phyloP scores from a whole-genome alignment of 2,113 vertebrate genomes.

The Peucedramus taeniatus region DNA sequence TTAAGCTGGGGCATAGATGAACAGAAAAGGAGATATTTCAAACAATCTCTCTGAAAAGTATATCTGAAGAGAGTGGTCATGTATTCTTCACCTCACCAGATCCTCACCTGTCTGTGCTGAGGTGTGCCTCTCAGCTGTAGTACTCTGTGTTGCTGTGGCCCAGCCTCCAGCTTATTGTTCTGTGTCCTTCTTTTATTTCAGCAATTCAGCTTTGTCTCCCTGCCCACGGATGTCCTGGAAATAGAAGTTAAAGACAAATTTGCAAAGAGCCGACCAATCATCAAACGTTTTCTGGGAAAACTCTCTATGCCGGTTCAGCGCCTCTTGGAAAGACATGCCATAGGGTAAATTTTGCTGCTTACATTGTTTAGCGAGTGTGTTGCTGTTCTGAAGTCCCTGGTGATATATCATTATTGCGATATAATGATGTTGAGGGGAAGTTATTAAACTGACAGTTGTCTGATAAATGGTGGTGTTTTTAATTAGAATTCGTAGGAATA shows the following conservation, averaged over 20 bases:
- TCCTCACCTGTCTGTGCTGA: neutral
- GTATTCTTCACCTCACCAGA: neutral
- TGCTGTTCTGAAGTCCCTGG: neutral
- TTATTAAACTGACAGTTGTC: neutral
- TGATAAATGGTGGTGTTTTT: neutral
- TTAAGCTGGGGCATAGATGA: neutral
- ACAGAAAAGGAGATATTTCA: neutral
- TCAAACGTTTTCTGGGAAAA: conserved; percentile 96
- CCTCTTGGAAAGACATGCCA: conserved; percentile 94
- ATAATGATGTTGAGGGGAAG: neutral
- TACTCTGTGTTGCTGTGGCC: neutral
- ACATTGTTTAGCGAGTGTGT: neutral
- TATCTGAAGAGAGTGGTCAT: neutral
- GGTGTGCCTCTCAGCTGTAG: neutral
- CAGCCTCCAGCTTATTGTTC: neutral
- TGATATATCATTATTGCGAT: neutral
- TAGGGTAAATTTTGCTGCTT: conserved; percentile 80
- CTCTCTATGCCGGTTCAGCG: conserved; percentile 94
- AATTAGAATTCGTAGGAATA: neutral
- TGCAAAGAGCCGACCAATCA: conserved; percentile 96
- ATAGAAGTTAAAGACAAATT: conserved; percentile 99
- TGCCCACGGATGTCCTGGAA: conserved; percentile 96
- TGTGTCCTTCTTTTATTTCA: conserved; percentile 64
- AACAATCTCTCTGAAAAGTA: fast-evolving
- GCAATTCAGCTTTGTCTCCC: conserved; percentile 94